These are phyloP conservation scores for Tragelaphus scriptus DNA, from an alignment of 2,113 vertebrate species.

Conservation along the genomic window DNA sequence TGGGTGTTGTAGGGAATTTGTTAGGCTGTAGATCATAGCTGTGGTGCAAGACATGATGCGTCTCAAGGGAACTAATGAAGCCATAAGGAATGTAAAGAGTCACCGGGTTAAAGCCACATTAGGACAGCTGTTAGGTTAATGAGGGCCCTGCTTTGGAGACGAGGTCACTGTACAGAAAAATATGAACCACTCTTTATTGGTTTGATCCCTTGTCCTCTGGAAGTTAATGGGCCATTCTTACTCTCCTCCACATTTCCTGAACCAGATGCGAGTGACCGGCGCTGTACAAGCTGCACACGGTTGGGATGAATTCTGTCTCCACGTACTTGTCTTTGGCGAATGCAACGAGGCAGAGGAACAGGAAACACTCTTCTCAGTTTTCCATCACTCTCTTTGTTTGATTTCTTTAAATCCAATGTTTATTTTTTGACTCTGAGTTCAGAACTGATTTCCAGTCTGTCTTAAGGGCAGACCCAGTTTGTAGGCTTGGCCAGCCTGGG, in stretches of 20 bases:
- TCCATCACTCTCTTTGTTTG: neutral
- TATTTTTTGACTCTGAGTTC: neutral
- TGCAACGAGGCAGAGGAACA: neutral
- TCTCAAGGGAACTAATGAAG: constrained; percentile 85
- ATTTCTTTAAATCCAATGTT: neutral
- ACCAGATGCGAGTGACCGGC: neutral
- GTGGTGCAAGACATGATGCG: constrained; percentile 80
- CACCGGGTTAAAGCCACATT: constrained; percentile 91
- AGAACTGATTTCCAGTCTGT: neutral
- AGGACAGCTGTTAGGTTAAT: constrained; percentile 90
- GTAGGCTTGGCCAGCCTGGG: neutral
- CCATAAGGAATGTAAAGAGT: constrained; percentile 87
- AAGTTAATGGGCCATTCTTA: constrained; percentile 59
- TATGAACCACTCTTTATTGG: constrained; percentile 70
- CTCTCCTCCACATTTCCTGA: neutral
- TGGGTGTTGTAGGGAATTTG: constrained; percentile 86
- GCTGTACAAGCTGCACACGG: neutral
- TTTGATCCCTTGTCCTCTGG: constrained; percentile 70
- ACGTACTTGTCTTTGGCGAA: neutral
- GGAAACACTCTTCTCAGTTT: neutral
- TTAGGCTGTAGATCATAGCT: constrained; percentile 85
- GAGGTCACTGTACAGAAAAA: constrained; percentile 83
- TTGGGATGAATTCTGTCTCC: neutral
- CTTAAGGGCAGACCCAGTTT: neutral
- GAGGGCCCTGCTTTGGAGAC: constrained; percentile 78